Conservation (phyloP, 1,140 invertebrate genomes). For the Drosophila navojoa region DNA sequence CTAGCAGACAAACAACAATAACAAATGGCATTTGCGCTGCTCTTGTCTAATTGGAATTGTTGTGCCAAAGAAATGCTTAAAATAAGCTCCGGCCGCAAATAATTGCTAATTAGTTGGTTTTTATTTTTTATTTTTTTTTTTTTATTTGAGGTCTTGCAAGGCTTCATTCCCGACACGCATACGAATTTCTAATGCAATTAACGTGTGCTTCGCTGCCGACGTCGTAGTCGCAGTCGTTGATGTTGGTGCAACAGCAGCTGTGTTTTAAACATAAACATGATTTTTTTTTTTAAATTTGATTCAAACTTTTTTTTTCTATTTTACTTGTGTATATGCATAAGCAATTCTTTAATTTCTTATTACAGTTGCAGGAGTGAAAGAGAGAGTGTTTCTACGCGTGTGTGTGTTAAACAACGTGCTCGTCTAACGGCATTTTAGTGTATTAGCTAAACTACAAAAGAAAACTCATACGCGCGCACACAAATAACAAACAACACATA, state of each 20-base stretch:
- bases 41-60: conserved; percentile 69
- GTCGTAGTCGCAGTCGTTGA: conserved; percentile 19
- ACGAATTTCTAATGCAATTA: conserved; percentile 80
- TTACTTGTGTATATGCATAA: not conserved
- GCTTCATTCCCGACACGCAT: conserved; percentile 60
- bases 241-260: conserved; percentile 45
- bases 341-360: conserved; percentile 16
- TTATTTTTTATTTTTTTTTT: conserved; percentile 27
- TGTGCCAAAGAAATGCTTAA: conserved; percentile 62
- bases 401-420: conserved; percentile 34
- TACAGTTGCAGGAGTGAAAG: conserved; percentile 24
- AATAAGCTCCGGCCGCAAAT: conserved; percentile 63
- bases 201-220: conserved; percentile 38
- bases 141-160: conserved; percentile 50
- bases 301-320: not conserved
- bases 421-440: conserved; percentile 47
- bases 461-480: conserved; percentile 20
- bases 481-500: conserved; percentile 6
- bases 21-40: conserved; percentile 58
- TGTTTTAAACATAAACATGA: conserved; percentile 51
- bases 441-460: conserved; percentile 33
- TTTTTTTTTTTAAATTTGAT: conserved; percentile 17
- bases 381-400: conserved; percentile 8
- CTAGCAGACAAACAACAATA: conserved; percentile 48
- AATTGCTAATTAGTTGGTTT: conserved; percentile 69